phyloP scores from a whole-genome alignment of 1,140 invertebrate genomes.

The Drosophila suzukii region DNA sequence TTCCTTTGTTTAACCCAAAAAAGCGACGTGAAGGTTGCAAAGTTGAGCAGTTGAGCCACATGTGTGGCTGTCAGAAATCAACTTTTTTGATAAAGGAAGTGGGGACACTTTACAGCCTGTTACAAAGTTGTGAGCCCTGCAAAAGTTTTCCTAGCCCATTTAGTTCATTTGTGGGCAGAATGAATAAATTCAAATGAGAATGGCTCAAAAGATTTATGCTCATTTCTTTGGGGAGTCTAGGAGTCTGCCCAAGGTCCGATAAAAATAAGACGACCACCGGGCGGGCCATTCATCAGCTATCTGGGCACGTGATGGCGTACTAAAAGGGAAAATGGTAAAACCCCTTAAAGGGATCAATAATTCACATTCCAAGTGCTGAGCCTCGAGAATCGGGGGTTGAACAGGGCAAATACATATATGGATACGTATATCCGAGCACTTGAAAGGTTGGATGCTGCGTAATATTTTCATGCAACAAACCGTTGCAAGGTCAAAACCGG shows the following conservation, averaged over 20 bases:
- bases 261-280: conserved; percentile 13
- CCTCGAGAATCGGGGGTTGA: conserved; percentile 45
- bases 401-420: neutral
- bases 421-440: conserved; percentile 14
- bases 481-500: conserved; percentile 42
- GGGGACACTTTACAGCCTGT: conserved; percentile 45
- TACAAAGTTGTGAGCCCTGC: conserved; percentile 11
- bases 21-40: conserved; percentile 5
- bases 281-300: conserved; percentile 17
- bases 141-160: conserved; percentile 25
- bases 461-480: conserved; percentile 45
- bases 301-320: conserved; percentile 12
- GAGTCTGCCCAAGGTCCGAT: conserved; percentile 23
- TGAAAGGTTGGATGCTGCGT: conserved; percentile 7
- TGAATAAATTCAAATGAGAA: conserved; percentile 33
- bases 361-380: conserved; percentile 50
- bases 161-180: conserved; percentile 13
- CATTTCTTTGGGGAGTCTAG: conserved; percentile 4
- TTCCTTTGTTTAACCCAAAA: conserved; percentile 36
- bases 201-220: conserved; percentile 28
- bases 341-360: conserved; percentile 68
- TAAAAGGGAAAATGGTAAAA: neutral
- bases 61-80: conserved; percentile 26
- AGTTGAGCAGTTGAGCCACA: conserved; percentile 35
- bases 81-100: conserved; percentile 40